These are phyloP conservation scores for Chlorocebus sabaeus DNA, from an alignment of 2,113 vertebrate genomes.

Conservation along the genomic window DNA sequence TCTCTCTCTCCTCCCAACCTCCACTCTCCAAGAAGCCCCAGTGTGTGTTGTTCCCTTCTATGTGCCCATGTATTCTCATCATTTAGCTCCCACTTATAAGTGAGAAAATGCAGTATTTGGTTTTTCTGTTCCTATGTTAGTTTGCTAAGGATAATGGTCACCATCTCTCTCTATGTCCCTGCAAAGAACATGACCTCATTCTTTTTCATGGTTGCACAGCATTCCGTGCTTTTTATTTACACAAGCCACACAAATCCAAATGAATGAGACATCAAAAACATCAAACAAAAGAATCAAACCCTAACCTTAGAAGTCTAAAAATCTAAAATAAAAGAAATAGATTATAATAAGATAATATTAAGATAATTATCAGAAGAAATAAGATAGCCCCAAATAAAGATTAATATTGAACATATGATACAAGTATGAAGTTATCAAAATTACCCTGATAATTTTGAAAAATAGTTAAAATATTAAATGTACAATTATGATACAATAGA, in stretches of 20 bases:
- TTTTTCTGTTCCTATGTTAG: too few species aligned
- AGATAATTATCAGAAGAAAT: background rate
- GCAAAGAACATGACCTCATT: too few species aligned
- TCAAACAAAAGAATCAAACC: background rate
- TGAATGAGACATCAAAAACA: background rate
- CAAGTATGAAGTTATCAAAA: background rate
- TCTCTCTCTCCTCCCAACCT: too few species aligned
- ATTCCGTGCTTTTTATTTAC: too few species aligned
- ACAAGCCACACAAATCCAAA: background rate
- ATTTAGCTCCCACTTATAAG: too few species aligned
- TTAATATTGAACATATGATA: background rate
- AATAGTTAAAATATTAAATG: background rate
- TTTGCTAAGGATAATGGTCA: too few species aligned
- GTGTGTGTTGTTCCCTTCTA: too few species aligned
- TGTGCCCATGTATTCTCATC: too few species aligned
- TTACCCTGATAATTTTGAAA: background rate
- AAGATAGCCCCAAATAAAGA: background rate
- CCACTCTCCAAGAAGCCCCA: too few species aligned
- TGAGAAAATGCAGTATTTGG: too few species aligned
- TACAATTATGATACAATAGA: background rate
- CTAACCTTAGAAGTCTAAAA: background rate
- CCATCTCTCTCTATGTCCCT: too few species aligned
- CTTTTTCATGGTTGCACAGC: too few species aligned
- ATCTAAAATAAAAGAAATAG: background rate
- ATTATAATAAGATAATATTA: background rate